Conservation (phyloP, 2,888 invertebrate genomes). For the Peribatodes rhomboidaria region DNA sequence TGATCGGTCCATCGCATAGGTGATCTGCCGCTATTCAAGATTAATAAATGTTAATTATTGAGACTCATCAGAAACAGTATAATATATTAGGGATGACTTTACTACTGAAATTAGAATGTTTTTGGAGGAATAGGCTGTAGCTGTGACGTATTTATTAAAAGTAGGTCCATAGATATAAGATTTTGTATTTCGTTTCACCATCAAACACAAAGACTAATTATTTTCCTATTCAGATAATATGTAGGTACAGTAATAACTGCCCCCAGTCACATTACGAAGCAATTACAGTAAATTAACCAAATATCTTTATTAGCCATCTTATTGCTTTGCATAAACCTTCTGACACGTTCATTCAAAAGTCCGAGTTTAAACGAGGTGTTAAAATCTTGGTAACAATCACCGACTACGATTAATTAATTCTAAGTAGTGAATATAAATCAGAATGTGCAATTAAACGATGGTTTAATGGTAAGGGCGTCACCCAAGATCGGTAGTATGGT, state of each 20-base stretch:
- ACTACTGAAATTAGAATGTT: no score
- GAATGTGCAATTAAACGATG: slow-evolving; percentile 71
- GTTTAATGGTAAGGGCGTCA: slow-evolving; percentile 72
- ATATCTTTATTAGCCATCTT: slow-evolving; percentile 31
- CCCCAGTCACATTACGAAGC: slow-evolving; percentile 13
- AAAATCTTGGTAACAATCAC: slow-evolving; percentile 40
- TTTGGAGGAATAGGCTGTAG: no score
- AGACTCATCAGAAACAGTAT: no score
- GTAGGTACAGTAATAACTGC: slow-evolving; percentile 3
- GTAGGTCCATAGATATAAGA: no score
- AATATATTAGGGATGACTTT: no score
- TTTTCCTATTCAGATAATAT: not conserved
- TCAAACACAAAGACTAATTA: not conserved
- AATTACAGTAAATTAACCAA: slow-evolving; percentile 17
- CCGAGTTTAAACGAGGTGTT: slow-evolving; percentile 37
- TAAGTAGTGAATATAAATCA: slow-evolving; percentile 66
- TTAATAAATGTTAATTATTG: no score
- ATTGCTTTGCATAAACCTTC: slow-evolving; percentile 13
- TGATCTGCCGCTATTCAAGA: no score
- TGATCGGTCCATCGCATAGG: no score
- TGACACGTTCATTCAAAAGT: slow-evolving; percentile 14
- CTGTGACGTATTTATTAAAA: no score
- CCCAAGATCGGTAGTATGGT: slow-evolving; percentile 69
- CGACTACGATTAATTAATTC: slow-evolving; percentile 49
- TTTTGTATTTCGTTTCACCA: not conserved